phyloP scores from a whole-genome alignment of 2,888 invertebrate genomes.

The Orchestes rusci region DNA sequence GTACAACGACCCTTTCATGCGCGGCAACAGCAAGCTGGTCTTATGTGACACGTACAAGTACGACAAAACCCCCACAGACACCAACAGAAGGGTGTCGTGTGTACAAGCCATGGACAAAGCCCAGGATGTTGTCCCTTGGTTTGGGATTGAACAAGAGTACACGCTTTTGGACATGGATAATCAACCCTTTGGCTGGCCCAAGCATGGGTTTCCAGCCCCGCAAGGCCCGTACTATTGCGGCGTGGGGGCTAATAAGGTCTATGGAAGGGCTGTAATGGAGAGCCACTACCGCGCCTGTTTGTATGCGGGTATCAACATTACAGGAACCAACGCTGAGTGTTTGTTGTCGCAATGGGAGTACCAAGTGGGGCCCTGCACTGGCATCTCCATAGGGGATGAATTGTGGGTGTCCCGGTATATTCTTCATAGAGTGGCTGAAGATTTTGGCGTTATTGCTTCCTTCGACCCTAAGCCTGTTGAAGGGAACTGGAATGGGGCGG shows the following conservation, averaged over 20 bases:
- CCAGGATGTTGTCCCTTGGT: slow-evolving; percentile 74
- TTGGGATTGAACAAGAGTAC: slow-evolving; percentile 91
- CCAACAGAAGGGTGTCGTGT: slow-evolving; percentile 64
- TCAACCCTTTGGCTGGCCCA: slow-evolving; percentile 89
- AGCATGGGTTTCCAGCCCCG: slow-evolving; percentile 88
- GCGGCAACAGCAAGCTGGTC: slow-evolving; percentile 83
- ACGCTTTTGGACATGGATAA: slow-evolving; percentile 79
- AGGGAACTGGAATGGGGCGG: slow-evolving; percentile 93
- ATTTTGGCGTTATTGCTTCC: slow-evolving; percentile 76
- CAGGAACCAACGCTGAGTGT: slow-evolving; percentile 95
- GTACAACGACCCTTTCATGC: slow-evolving; percentile 88
- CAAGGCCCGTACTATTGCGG: slow-evolving; percentile 99
- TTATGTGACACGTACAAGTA: slow-evolving; percentile 85
- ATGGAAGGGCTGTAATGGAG: slow-evolving; percentile 92
- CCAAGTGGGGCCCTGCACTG: slow-evolving; percentile 87
- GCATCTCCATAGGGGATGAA: slow-evolving; percentile 76
- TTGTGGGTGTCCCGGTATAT: slow-evolving; percentile 84
- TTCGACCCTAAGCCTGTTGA: slow-evolving; percentile 72
- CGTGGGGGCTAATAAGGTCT: slow-evolving; percentile 91
- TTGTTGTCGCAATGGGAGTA: slow-evolving; percentile 95
- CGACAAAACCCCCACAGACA: slow-evolving; percentile 74
- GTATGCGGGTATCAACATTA: slow-evolving; percentile 87
- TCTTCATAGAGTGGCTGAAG: slow-evolving; percentile 85
- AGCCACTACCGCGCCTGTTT: slow-evolving; percentile 93
- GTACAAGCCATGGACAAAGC: slow-evolving; percentile 68